phyloP scores from a whole-genome alignment of 2,888 invertebrate genomes.

The Pycnomerus fuliginosus region DNA sequence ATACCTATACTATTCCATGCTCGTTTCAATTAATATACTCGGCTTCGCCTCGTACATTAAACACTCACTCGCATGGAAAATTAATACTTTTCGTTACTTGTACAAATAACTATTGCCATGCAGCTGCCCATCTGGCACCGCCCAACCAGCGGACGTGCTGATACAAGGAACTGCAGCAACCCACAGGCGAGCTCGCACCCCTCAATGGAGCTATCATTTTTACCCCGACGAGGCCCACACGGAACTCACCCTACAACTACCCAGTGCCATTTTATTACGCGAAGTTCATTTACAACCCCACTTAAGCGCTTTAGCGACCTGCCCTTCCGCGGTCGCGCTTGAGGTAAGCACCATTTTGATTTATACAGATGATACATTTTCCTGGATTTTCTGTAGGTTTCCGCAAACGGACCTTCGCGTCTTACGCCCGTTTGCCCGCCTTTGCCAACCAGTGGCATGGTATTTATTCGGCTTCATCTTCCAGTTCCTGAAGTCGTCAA shows the following conservation, averaged over 20 bases:
- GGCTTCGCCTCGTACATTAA: too few species aligned
- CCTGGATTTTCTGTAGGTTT: constrained; percentile 41
- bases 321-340: constrained; percentile 84
- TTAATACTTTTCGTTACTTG: too few species aligned
- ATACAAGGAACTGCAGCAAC: constrained; percentile 77
- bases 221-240: constrained; percentile 88
- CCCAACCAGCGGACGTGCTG: constrained; percentile 86
- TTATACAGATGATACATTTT: too few species aligned
- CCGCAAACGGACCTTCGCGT: constrained; percentile 75
- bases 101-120: too few species aligned
- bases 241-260: constrained; percentile 81
- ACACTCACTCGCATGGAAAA: too few species aligned
- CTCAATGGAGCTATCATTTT: constrained; percentile 96
- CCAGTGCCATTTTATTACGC: constrained; percentile 83
- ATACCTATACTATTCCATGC: too few species aligned
- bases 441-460: constrained; percentile 82
- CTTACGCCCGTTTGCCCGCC: constrained; percentile 84
- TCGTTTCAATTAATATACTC: too few species aligned
- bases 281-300: constrained; percentile 89
- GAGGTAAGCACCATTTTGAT: constrained; percentile 61
- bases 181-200: constrained; percentile 80
- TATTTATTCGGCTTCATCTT: constrained; percentile 80
- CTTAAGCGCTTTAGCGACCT: constrained; percentile 78
- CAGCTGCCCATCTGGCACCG: constrained; percentile 58
- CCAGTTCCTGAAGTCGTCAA: constrained; percentile 84